Base-by-base conservation (phyloP, 2,888 invertebrate species). In the Cabera pusaria region DNA sequence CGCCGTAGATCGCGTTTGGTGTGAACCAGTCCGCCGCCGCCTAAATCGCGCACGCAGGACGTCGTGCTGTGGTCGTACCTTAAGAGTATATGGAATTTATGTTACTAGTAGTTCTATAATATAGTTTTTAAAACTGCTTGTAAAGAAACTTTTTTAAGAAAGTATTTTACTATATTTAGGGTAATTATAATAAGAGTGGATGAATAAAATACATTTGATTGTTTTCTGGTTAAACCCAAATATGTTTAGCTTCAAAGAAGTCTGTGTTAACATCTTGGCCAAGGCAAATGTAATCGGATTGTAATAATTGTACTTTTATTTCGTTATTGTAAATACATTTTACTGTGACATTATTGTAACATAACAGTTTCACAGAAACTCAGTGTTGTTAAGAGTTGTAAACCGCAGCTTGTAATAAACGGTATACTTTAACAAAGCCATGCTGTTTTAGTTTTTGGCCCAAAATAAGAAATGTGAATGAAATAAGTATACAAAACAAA, bases 291-390 rank as follows among this genome's bases (percentile, higher is more conserved):
- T 68, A 67, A 59, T 56, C 58, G 42, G 25, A 46, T 35, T 41
- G 42, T 39, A 35, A n/a, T n/a, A n/a, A 23, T 23, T 27, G 42
- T 39, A 39, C 35, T 41, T 46, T 27, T 38, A 36, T 40, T 41
- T 45, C 18, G 21, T 59, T 62, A 59, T 46, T 81, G 74, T 77
- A 77, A 63, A 79, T 78, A 76, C 54, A 58, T 66, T 65, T 58
- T 56, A 62, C 59, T 50, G 60, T 60, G 59, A 52, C 58, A 63
- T 64, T 59, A 64, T 63, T 55, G 63, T 59, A 64, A 67, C 59
- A 70, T 69, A 70, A 66, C 72, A 73, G 82, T 84, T 85, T 85
- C 82, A 67, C 71, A 78, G 84, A 86, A 84, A 84, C 84, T 74
- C 66, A 70, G 71, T 78, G 74, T 77, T 83, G 76, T 80, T 85